These are phyloP conservation scores for Aythya fuligula DNA, from an alignment of 2,797 vertebrate species.

Conservation along the genomic window DNA sequence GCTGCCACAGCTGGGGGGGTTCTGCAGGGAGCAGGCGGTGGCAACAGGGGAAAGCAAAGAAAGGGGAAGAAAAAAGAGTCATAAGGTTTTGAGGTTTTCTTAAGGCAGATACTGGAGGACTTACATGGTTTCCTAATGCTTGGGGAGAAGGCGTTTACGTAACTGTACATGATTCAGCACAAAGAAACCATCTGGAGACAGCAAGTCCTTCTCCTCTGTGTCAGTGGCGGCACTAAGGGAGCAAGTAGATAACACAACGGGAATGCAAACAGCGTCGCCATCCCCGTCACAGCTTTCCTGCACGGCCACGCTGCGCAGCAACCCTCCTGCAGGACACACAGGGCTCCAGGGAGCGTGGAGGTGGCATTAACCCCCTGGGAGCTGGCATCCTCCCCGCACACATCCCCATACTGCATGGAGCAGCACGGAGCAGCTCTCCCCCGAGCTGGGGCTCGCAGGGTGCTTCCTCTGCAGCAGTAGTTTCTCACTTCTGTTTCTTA, in stretches of 20 bases:
- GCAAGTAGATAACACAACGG: neutral
- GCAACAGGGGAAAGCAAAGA: neutral
- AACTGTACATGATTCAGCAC: conserved; percentile 11
- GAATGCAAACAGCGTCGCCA: neutral
- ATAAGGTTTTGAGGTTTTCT: neutral
- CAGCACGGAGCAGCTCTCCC: neutral
- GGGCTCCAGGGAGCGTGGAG: neutral
- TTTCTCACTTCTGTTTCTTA: neutral
- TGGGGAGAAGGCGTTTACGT: neutral
- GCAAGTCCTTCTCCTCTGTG: neutral
- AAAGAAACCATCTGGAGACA: neutral
- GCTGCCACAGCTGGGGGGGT: rapidly evolving
- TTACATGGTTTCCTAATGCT: rapidly evolving
- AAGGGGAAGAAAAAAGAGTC: neutral
- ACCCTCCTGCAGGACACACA: neutral
- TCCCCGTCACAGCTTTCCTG: neutral
- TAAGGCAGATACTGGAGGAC: neutral
- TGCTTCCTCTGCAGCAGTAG: neutral
- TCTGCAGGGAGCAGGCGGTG: neutral
- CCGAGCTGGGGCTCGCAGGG: neutral
- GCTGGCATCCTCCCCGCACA: neutral
- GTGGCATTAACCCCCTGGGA: neutral
- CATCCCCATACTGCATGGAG: rapidly evolving
- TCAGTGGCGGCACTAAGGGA: neutral
- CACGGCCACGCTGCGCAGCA: neutral